These are phyloP conservation scores for Perdix hodgsoniae DNA, from an alignment of 2,797 vertebrate species.

Conservation along the genomic window DNA sequence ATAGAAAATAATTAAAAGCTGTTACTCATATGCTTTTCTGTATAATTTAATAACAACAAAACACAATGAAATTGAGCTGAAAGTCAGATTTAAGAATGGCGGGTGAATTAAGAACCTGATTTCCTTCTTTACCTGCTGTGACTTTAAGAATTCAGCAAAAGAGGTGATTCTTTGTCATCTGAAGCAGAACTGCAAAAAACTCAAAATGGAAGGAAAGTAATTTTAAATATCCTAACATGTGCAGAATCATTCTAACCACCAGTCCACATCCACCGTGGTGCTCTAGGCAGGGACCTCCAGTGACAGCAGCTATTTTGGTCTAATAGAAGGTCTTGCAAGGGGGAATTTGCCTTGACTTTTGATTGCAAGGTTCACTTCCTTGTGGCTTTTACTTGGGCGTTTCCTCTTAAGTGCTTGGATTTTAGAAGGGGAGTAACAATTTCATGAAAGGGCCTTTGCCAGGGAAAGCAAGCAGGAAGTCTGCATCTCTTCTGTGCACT, in stretches of 20 bases:
- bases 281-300: background rate
- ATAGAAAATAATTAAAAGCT: background rate
- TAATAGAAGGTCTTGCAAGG: background rate
- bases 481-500: rapidly evolving
- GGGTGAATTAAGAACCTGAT: background rate
- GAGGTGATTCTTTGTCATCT: background rate
- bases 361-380: background rate
- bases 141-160: background rate
- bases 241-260: background rate
- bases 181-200: background rate
- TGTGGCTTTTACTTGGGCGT: background rate
- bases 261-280: background rate
- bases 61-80: background rate
- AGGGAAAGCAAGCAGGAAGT: background rate
- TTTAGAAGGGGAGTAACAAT: background rate
- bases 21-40: background rate
- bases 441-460: background rate
- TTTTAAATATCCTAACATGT: background rate
- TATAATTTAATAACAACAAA: background rate
- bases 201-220: background rate
- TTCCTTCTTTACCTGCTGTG: background rate
- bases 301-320: background rate
- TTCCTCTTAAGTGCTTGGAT: background rate
- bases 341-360: background rate
- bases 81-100: background rate